A percentile compares a stretch with the other conserved stretches of the same genome.
phyloP scores from a whole-genome alignment of 2,113 vertebrate genomes.

The Seriola quinqueradiata region DNA sequence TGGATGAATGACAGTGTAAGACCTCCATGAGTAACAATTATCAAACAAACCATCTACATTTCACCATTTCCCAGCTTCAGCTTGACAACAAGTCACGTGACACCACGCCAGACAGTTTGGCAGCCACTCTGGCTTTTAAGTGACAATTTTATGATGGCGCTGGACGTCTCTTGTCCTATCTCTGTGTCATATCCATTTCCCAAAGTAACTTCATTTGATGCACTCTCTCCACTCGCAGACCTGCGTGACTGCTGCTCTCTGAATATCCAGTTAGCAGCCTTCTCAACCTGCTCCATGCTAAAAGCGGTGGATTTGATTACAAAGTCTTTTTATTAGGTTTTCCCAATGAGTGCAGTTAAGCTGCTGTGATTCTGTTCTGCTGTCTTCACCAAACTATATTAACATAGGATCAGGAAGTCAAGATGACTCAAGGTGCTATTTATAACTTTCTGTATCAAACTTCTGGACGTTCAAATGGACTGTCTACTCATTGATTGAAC shows the following conservation, averaged over 20 bases:
- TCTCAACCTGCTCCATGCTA: conserved; percentile 74
- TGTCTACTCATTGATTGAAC: not conserved
- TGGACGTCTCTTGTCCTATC: conserved; percentile 49
- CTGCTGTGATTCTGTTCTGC: conserved; percentile 68
- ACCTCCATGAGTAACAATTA: not conserved
- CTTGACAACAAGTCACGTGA: conserved; percentile 35
- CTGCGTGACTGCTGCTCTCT: conserved; percentile 59
- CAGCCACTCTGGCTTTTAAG: conserved; percentile 56
- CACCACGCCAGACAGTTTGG: conserved; percentile 40
- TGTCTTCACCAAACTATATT: conserved; percentile 77
- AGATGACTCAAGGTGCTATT: conserved; percentile 64
- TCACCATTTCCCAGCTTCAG: conserved; percentile 3
- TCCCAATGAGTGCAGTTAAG: conserved; percentile 78
- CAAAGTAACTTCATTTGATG: conserved; percentile 78
- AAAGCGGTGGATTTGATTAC: conserved; percentile 84
- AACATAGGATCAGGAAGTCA: conserved; percentile 61
- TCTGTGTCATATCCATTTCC: conserved; percentile 77
- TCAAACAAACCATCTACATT: not conserved
- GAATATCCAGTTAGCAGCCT: conserved; percentile 74
- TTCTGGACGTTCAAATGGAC: conserved; percentile 29
- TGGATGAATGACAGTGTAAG: too few relatives aligned
- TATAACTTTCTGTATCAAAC: conserved; percentile 47
- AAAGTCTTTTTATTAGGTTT: conserved; percentile 82
- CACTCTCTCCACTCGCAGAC: conserved; percentile 69
- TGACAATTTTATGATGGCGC: conserved; percentile 62